Conservation (phyloP, 2,888 invertebrate genomes). For the Clivina fossor region DNA sequence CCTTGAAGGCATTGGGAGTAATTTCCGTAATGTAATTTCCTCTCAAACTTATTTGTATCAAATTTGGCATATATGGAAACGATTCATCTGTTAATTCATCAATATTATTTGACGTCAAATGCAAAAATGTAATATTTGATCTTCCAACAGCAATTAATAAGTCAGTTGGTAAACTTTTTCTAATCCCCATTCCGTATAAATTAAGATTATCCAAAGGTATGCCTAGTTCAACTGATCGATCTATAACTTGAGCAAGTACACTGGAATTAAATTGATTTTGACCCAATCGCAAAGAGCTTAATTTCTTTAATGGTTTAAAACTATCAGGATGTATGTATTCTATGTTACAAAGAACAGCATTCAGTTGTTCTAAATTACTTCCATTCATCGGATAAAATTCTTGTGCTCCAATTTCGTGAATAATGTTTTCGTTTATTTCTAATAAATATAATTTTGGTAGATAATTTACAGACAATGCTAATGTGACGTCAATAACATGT, state of each 20-base stretch:
- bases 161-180: constrained; percentile 55
- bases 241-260: constrained; percentile 54
- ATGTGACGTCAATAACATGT: constrained; percentile 53
- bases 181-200: constrained; percentile 58
- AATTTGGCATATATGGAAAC: constrained; percentile 60
- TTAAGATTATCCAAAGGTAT: constrained; percentile 56
- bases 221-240: constrained; percentile 48
- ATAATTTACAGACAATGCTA: constrained; percentile 52
- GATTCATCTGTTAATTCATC: constrained; percentile 56
- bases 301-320: constrained; percentile 54
- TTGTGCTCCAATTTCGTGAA: constrained; percentile 52
- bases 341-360: constrained; percentile 58
- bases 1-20: constrained; percentile 55
- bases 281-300: constrained; percentile 56
- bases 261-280: constrained; percentile 58
- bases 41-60: constrained; percentile 60
- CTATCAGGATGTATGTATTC: constrained; percentile 58
- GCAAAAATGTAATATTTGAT: constrained; percentile 56
- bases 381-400: constrained; percentile 57
- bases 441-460: constrained; percentile 56
- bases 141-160: constrained; percentile 57
- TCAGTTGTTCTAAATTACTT: constrained; percentile 53
- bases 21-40: constrained; percentile 57
- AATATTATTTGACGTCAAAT: constrained; percentile 60
- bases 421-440: constrained; percentile 59